These are phyloP conservation scores for Lochmaea crataegi DNA, from an alignment of 2,888 invertebrate species.

Conservation along the genomic window DNA sequence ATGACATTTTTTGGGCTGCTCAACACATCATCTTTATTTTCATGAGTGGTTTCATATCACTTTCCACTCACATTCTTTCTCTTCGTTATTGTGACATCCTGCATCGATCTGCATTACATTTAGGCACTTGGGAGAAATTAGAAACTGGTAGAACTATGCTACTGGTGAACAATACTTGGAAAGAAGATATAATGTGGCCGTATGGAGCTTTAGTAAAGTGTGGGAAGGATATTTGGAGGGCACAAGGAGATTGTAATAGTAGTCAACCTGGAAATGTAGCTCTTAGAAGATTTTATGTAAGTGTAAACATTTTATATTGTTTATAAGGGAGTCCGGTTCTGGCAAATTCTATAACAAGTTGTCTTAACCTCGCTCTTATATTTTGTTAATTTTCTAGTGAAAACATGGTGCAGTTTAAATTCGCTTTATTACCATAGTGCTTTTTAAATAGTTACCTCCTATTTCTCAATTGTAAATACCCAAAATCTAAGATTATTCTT, in stretches of 20 bases:
- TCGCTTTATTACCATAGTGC: too few species aligned
- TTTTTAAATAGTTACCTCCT: too few species aligned
- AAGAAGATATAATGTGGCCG: conserved; percentile 74
- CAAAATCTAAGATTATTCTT: too few species aligned
- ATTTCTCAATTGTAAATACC: too few species aligned
- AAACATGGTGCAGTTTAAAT: too few species aligned
- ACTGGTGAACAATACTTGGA: conserved; percentile 45
- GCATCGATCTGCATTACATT: conserved; percentile 89
- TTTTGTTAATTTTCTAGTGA: too few species aligned
- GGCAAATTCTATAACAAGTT: too few species aligned
- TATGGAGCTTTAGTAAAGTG: conserved; percentile 80
- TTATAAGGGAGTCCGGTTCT: too few species aligned
- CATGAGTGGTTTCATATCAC: conserved; percentile 85
- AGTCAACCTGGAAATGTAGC: conserved; percentile 87
- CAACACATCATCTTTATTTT: conserved; percentile 89
- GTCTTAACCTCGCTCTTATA: too few species aligned
- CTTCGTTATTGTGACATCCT: conserved; percentile 85
- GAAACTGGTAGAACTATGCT: conserved; percentile 62
- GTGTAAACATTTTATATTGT: conserved; percentile 60
- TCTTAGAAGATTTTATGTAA: conserved; percentile 89
- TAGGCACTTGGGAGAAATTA: conserved; percentile 78
- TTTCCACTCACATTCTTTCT: conserved; percentile 75
- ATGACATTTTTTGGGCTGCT: conserved; percentile 85
- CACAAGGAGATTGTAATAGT: conserved; percentile 83
- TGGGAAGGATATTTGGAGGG: conserved; percentile 79